Conservation (phyloP, 2,888 invertebrate genomes). For the Aproaerema taeniolella region DNA sequence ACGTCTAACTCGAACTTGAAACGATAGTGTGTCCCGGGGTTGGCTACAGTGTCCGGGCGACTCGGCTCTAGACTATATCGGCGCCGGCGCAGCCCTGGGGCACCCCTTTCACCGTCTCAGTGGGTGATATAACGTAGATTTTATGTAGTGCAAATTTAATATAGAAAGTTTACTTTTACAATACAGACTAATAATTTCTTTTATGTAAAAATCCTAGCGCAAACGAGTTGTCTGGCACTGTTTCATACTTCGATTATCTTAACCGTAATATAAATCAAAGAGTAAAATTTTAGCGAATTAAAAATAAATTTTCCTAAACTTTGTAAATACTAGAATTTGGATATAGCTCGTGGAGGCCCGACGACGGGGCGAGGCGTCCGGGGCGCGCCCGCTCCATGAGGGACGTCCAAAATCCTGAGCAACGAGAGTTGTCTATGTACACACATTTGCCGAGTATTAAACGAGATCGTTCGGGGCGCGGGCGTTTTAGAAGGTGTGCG, state of each 20-base stretch:
- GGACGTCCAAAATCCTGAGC: constrained; percentile 64
- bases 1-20: constrained; percentile 63
- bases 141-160: constrained; percentile 71
- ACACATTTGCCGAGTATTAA: constrained; percentile 56
- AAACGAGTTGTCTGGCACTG: constrained; percentile 74
- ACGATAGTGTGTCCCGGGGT: constrained; percentile 58
- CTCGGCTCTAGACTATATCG: constrained; percentile 25
- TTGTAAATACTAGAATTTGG: constrained; percentile 75
- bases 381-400: constrained; percentile 35
- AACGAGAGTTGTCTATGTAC: constrained; percentile 67
- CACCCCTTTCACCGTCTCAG: constrained; percentile 33
- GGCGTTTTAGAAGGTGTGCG: constrained; percentile 37
- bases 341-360: constrained; percentile 53
- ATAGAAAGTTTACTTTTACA: constrained; percentile 71
- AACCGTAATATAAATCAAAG: constrained; percentile 73
- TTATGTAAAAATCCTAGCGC: constrained; percentile 76
- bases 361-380: constrained; percentile 26
- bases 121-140: constrained; percentile 60
- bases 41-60: constrained; percentile 29
- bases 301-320: constrained; percentile 76
- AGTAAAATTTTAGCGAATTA: constrained; percentile 77
- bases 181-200: constrained; percentile 73
- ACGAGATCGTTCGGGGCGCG: constrained; percentile 45
- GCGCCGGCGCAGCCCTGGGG: constrained; percentile 38
- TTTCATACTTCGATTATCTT: constrained; percentile 69